Conservation (phyloP, 2,797 vertebrate species). For the Bothrops alternatus region DNA sequence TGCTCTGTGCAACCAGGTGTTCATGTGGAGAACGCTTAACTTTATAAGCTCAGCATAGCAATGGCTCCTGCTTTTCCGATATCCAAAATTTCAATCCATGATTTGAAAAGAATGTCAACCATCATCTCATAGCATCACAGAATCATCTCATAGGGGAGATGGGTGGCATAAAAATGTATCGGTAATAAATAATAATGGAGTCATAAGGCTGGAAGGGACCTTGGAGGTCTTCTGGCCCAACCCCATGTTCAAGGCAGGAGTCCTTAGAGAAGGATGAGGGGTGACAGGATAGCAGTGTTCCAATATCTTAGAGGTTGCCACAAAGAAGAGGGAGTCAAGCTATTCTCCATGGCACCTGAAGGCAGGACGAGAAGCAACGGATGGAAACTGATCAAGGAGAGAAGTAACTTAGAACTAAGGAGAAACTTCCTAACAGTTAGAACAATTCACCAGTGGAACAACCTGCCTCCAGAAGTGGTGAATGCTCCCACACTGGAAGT, state of each 20-base stretch:
- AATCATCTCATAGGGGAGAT: background rate
- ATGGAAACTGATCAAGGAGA: too few species aligned
- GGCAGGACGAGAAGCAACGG: too few species aligned
- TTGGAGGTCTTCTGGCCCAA: background rate
- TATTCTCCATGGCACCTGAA: too few species aligned
- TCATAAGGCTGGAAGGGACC: background rate
- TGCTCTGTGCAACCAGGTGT: background rate
- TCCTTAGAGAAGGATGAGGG: background rate
- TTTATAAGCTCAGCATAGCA: background rate
- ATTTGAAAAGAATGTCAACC: background rate
- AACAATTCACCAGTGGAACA: too few species aligned
- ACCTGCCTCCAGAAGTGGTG: too few species aligned
- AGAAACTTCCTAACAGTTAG: too few species aligned
- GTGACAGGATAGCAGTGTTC: too few species aligned
- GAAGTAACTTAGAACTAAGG: too few species aligned
- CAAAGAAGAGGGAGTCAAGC: too few species aligned
- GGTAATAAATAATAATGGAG: background rate
- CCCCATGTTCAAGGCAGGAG: background rate
- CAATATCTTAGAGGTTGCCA: too few species aligned
- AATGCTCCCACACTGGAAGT: too few species aligned
- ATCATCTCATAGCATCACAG: background rate
- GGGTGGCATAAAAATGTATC: background rate
- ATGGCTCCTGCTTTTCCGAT: background rate
- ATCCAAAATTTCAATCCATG: background rate
- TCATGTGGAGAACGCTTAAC: background rate